These are phyloP conservation scores for Monopterus albus DNA, from an alignment of 2,113 vertebrate species.

Conservation along the genomic window DNA sequence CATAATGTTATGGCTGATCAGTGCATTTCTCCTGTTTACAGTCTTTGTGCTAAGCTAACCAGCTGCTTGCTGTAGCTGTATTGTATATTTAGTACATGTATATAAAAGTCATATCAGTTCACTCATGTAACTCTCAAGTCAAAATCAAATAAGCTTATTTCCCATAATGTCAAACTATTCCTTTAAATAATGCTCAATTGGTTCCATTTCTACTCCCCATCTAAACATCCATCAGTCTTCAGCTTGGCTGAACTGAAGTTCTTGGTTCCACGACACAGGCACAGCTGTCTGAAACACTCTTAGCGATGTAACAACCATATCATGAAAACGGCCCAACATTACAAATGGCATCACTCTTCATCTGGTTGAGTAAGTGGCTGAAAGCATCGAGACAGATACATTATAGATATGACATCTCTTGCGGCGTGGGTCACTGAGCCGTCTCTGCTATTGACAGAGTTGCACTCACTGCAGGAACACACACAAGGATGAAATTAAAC, in stretches of 20 bases:
- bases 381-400: conserved; percentile 66
- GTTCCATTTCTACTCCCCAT: neutral
- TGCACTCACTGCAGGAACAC: conserved; percentile 42
- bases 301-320: conserved; percentile 35
- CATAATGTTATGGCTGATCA: too few relatives aligned
- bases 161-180: neutral
- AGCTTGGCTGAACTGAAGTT: conserved; percentile 8
- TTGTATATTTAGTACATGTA: neutral
- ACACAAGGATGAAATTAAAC: conserved; percentile 68
- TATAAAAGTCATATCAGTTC: neutral
- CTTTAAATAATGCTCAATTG: neutral
- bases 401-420: conserved; percentile 72
- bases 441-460: conserved; percentile 57
- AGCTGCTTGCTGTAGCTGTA: neutral
- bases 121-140: neutral
- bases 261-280: conserved; percentile 7
- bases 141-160: neutral
- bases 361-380: conserved; percentile 53
- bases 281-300: neutral
- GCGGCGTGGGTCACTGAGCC: conserved; percentile 68
- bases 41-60: neutral
- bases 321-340: conserved; percentile 45
- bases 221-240: neutral
- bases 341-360: conserved; percentile 57
- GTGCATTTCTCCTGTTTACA: neutral